phyloP scores from a whole-genome alignment of 2,888 invertebrate genomes.

The Aradus depressus region DNA sequence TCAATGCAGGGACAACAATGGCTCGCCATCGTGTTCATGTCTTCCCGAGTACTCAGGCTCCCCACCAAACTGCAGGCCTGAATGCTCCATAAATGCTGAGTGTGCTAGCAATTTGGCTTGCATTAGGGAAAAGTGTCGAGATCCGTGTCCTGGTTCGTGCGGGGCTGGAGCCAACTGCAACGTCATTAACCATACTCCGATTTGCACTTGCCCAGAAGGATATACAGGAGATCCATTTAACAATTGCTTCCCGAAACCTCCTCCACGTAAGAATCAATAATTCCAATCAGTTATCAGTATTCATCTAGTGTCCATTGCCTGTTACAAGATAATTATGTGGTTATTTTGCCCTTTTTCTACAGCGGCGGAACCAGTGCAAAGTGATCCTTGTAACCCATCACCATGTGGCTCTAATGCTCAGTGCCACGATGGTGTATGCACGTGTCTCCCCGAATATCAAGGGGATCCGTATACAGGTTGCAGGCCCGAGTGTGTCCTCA shows the following conservation, averaged over 20 bases:
- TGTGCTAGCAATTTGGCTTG: conserved; percentile 51
- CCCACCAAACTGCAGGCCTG: conserved; percentile 64
- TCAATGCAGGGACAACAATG: conserved; percentile 58
- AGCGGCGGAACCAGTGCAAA: conserved; percentile 35
- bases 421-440: conserved; percentile 38
- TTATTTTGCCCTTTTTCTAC: no score
- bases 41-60: conserved; percentile 61
- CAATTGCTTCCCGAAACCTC: conserved; percentile 48
- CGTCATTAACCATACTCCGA: conserved; percentile 69
- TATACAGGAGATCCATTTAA: conserved; percentile 71
- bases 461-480: conserved; percentile 45
- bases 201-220: conserved; percentile 59
- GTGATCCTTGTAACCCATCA: conserved; percentile 50
- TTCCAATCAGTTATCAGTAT: background rate
- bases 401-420: conserved; percentile 61
- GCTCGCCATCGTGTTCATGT: conserved; percentile 65
- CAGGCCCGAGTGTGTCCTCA: conserved; percentile 69
- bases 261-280: conserved; percentile 29
- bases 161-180: conserved; percentile 69
- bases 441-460: conserved; percentile 29
- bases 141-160: conserved; percentile 67
- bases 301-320: conserved; percentile 27
- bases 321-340: no score
- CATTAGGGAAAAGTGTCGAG: conserved; percentile 55
- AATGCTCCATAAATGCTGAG: conserved; percentile 66